These are phyloP conservation scores for Atherix ibis DNA, from an alignment of 2,888 invertebrate species.

Conservation along the genomic window DNA sequence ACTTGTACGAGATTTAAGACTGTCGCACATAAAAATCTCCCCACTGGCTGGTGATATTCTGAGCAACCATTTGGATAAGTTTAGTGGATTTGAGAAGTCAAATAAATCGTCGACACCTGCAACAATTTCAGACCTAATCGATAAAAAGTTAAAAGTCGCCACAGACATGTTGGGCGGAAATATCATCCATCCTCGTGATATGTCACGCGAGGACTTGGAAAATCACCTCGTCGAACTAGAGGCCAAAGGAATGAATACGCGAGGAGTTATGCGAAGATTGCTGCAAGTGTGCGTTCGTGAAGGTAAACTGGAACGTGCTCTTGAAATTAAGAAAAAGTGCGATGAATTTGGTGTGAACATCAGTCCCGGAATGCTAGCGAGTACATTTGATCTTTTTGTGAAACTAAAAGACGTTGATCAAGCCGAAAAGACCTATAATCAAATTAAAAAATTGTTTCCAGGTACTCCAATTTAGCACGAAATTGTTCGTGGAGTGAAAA, in stretches of 20 bases:
- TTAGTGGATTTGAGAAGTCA: conserved; percentile 6
- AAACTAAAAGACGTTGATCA: conserved; percentile 38
- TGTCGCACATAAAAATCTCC: conserved; percentile 31
- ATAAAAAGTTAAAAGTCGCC: conserved; percentile 28
- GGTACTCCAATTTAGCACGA: too few species aligned
- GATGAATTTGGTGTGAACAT: conserved; percentile 36
- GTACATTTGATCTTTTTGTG: conserved; percentile 44
- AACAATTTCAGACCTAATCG: conserved; percentile 28
- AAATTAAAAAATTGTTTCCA: conserved; percentile 37
- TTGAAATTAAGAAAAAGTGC: conserved; percentile 39
- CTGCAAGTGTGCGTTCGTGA: conserved; percentile 41
- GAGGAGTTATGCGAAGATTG: conserved; percentile 46
- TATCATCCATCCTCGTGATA: conserved; percentile 41
- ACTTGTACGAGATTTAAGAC: conserved; percentile 32
- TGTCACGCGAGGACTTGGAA: conserved; percentile 45
- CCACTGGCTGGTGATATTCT: conserved; percentile 34
- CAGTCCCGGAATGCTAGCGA: conserved; percentile 50
- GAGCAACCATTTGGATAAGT: conserved; percentile 20
- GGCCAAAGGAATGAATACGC: conserved; percentile 46
- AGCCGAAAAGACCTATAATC: conserved; percentile 37
- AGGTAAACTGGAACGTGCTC: conserved; percentile 38
- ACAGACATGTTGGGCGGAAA: conserved; percentile 19
- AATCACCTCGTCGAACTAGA: conserved; percentile 49
- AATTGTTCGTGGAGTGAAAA: not conserved
- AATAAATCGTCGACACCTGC: conserved; percentile 10